Percentiles rank a stretch among this genome's conserved stretches.
phyloP scores from a whole-genome alignment of 1,140 invertebrate genomes.

The Drosophila lacertosa region DNA sequence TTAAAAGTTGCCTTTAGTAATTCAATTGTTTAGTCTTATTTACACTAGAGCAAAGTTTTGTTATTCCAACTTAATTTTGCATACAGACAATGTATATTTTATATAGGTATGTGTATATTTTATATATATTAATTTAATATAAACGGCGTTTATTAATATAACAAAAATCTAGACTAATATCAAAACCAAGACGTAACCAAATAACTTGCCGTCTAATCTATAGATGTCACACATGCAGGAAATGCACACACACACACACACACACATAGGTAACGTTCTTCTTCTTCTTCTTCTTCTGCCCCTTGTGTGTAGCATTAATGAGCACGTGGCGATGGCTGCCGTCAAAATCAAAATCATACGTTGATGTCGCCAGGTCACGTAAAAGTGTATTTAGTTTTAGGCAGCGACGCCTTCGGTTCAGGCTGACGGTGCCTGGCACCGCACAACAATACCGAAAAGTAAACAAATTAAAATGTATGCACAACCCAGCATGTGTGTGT shows the following conservation, averaged over 20 bases:
- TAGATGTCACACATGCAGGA: conserved; percentile 3
- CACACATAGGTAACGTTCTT: conserved; percentile 8
- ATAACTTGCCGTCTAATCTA: conserved; percentile 1
- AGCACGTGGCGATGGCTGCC: conserved; percentile 35
- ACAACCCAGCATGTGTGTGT: conserved; percentile 46
- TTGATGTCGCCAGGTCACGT: conserved; percentile 76
- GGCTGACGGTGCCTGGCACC: conserved; percentile 42
- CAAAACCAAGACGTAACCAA: conserved; percentile 1
- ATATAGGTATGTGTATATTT: no score
- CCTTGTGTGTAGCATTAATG: conserved; percentile 32
- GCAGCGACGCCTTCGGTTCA: conserved; percentile 40
- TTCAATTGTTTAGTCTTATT: no score
- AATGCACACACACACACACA: conserved; percentile 40
- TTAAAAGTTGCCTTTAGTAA: no score
- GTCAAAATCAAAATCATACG: conserved; percentile 46
- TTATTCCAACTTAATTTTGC: no score
- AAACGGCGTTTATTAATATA: conserved; percentile 1
- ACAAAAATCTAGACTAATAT: background rate
- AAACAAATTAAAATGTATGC: conserved; percentile 80
- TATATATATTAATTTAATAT: no score
- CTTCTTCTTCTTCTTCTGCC: background rate
- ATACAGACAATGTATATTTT: no score
- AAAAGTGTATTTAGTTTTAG: conserved; percentile 71
- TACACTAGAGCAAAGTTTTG: no score
- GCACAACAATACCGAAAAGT: conserved; percentile 69